Conservation (phyloP, 2,888 invertebrate genomes). For the Synanthedon tipuliformis region DNA sequence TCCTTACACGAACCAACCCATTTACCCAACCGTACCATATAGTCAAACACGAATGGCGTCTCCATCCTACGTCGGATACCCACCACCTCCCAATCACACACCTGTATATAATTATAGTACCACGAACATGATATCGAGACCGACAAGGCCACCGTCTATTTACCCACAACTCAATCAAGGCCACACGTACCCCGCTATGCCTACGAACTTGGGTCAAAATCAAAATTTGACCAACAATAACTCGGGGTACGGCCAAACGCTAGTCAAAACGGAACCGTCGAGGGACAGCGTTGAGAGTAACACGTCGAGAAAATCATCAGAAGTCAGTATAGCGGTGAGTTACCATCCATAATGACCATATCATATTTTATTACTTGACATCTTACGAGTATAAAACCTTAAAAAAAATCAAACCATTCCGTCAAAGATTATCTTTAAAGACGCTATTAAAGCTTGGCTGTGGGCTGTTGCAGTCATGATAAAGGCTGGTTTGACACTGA, state of each 20-base stretch:
- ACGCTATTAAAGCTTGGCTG: too few species aligned
- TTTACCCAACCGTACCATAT: constrained; percentile 38
- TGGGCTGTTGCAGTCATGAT: too few species aligned
- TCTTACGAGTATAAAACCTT: too few species aligned
- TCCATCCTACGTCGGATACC: constrained; percentile 37
- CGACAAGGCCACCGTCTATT: constrained; percentile 33
- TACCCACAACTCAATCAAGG: constrained; percentile 34
- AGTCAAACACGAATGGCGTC: constrained; percentile 52
- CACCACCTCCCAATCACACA: constrained; percentile 15
- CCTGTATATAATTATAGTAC: constrained; percentile 47
- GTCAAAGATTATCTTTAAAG: too few species aligned
- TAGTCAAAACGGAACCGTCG: constrained; percentile 28
- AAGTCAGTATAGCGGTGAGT: constrained; percentile 41
- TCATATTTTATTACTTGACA: too few species aligned
- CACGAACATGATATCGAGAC: constrained; percentile 53
- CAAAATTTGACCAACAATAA: constrained; percentile 20
- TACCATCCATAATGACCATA: too few species aligned
- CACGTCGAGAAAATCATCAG: constrained; percentile 39
- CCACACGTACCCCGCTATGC: constrained; percentile 34
- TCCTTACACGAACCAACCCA: constrained; percentile 30
- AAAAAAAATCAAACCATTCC: too few species aligned
- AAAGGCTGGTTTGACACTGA: too few species aligned
- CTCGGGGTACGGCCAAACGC: constrained; percentile 14
- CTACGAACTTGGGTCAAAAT: constrained; percentile 10
- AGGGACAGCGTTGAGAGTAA: constrained; percentile 35